Percentiles rank a stretch among this genome's conserved stretches.
phyloP scores from a whole-genome alignment of 2,113 vertebrate species.

The Nibea coibor region DNA sequence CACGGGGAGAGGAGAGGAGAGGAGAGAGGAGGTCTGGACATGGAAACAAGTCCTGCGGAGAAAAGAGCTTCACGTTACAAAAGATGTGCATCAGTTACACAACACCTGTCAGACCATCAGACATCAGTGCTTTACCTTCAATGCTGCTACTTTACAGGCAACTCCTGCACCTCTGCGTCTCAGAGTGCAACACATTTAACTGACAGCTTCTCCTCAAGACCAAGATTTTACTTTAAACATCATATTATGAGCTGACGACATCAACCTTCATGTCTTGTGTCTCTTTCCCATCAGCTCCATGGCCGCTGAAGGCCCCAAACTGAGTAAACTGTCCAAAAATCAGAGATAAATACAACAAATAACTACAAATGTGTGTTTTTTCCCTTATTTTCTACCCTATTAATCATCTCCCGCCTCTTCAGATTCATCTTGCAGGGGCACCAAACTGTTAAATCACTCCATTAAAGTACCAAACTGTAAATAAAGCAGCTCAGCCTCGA shows the following conservation, averaged over 20 bases:
- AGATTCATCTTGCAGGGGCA: not conserved
- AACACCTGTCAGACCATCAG: slow-evolving; percentile 22
- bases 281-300: not conserved
- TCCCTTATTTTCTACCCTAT: too few relatives aligned
- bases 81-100: not conserved
- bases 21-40: too few relatives aligned
- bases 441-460: not conserved
- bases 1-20: not conserved
- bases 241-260: too few relatives aligned
- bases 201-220: not conserved
- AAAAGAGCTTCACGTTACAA: not conserved
- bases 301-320: too few relatives aligned
- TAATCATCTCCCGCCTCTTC: not conserved
- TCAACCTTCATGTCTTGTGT: not conserved
- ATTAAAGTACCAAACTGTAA: not conserved
- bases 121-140: not conserved
- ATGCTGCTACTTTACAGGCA: not conserved
- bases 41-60: not conserved
- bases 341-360: too few relatives aligned
- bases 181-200: not conserved
- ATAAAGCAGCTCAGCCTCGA: not conserved
- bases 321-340: too few relatives aligned
- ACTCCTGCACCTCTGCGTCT: not conserved
- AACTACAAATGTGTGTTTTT: too few relatives aligned
- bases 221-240: too few relatives aligned